A percentile compares a stretch with the other conserved stretches of the same genome.
phyloP scores from a whole-genome alignment of 1,140 invertebrate genomes.

The Portunus trituberculatus region DNA sequence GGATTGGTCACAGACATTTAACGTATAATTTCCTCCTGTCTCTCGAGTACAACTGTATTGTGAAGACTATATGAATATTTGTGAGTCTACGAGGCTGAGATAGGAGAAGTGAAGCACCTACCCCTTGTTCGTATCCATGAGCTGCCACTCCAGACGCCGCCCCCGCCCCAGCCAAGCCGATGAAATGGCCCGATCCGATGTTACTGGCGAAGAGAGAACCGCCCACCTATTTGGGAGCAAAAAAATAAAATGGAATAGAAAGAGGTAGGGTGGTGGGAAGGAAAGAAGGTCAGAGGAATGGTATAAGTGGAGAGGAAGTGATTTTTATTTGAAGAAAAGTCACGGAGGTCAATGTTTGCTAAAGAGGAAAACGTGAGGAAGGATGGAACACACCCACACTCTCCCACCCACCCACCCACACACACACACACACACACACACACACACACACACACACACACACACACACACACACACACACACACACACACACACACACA shows the following conservation, averaged over 20 bases:
- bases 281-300: background rate
- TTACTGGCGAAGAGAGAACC: slow-evolving; percentile 52
- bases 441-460: too few species aligned
- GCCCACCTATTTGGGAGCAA: slow-evolving; percentile 27
- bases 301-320: background rate
- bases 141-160: slow-evolving; percentile 41
- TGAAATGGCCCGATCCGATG: slow-evolving; percentile 51
- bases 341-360: too few species aligned
- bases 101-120: background rate
- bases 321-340: background rate
- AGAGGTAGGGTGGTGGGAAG: too few species aligned
- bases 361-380: too few species aligned
- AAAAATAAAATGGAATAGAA: too few species aligned
- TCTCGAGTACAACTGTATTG: too few species aligned
- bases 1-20: too few species aligned
- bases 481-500: background rate
- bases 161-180: slow-evolving; percentile 46
- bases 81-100: background rate
- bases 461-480: background rate
- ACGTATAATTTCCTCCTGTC: too few species aligned
- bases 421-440: too few species aligned
- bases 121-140: slow-evolving; percentile 41
- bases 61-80: background rate
- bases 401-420: too few species aligned
- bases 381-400: too few species aligned